Percentiles rank a stretch among this genome's conserved stretches.
Conservation (phyloP, 2,113 vertebrate species). For the Uria aalge region DNA sequence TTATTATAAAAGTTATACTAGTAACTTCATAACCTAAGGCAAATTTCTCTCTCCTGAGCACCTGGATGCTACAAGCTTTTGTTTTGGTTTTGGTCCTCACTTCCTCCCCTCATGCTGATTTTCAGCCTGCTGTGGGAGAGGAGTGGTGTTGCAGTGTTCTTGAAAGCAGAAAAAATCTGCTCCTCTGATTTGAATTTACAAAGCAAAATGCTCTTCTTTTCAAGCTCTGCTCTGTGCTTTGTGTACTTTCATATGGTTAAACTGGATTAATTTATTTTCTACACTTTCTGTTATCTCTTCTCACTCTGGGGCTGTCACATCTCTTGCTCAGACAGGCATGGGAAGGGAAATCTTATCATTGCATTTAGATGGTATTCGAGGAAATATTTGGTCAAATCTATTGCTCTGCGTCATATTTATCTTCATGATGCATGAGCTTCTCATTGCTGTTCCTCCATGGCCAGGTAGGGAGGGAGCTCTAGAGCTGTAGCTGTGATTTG, state of each 20-base stretch:
- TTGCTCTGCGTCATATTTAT: not conserved
- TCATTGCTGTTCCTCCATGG: not conserved
- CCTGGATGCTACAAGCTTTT: not conserved
- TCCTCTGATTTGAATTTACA: slow-evolving; percentile 27
- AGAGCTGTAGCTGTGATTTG: not conserved
- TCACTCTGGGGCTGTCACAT: slow-evolving; percentile 2
- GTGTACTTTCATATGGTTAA: not conserved
- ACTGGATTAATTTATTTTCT: slow-evolving; percentile 41
- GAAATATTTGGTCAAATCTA: slow-evolving; percentile 14
- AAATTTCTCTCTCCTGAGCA: not conserved
- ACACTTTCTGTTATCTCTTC: slow-evolving; percentile 9
- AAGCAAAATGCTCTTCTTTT: slow-evolving; percentile 17
- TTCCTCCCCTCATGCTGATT: slow-evolving; percentile 7
- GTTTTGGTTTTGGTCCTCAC: not conserved
- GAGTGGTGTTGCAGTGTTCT: not conserved
- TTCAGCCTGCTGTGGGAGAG: slow-evolving; percentile 20
- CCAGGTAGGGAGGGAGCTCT: not conserved
- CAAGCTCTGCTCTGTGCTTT: not conserved
- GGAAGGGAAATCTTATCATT: not conserved
- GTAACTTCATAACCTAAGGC: not conserved
- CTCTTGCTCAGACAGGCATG: not conserved
- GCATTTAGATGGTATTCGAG: not conserved
- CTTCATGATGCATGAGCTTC: not conserved
- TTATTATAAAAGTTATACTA: not conserved
- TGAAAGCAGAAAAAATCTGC: slow-evolving; percentile 12